Base-by-base conservation (phyloP, 2,888 invertebrate species). In the Dusona sp. region DNA sequence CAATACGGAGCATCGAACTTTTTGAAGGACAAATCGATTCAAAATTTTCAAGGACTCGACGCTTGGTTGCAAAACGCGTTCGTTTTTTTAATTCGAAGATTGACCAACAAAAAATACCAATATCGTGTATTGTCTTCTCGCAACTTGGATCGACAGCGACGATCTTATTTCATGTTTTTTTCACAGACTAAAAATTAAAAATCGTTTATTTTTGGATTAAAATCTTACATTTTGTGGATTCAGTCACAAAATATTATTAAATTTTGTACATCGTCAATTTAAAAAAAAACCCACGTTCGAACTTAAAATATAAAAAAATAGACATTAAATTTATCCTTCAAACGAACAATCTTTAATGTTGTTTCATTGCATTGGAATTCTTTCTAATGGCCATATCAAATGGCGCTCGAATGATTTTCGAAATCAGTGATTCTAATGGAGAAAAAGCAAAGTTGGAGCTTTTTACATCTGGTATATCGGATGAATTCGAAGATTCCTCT, bases 1-100 rank as follows among this genome's bases (percentile, higher is more conserved):
- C 82, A 48, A 61, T 81, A 79, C 16, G 87, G 78, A 68, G 80
- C 86, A 80, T 86, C 85, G 86, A 89, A 90, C 88, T 88, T 89
- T 88, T 68, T 67, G 82, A 84, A 83, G 86, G 86, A 83, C 86
- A 74, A 86, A 78, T 68, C 57, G 83, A 77, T 78, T 54, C 77
- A 38, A 77, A 70, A 29, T 72, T 86, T 64, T 85, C 85, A 85
- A 87, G 87, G 85, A 77, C 83, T 80, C 80, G 16, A 33, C 48
- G 72, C 57, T 83, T 72, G 42, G 25, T 79, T 72, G n/a, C 77
- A 19, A 79, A 73, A 75, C 70, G 19, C 67, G 45, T 65, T 81
- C 42, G 22, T 54, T 54, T 48, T 22, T 68, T 74, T 48, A n/a
- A 64, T 73, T 33, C 72, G 48, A 57, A 70, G 22, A 70, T 25